phyloP scores from a whole-genome alignment of 2,113 vertebrate genomes.

The Ailuropoda melanoleuca region DNA sequence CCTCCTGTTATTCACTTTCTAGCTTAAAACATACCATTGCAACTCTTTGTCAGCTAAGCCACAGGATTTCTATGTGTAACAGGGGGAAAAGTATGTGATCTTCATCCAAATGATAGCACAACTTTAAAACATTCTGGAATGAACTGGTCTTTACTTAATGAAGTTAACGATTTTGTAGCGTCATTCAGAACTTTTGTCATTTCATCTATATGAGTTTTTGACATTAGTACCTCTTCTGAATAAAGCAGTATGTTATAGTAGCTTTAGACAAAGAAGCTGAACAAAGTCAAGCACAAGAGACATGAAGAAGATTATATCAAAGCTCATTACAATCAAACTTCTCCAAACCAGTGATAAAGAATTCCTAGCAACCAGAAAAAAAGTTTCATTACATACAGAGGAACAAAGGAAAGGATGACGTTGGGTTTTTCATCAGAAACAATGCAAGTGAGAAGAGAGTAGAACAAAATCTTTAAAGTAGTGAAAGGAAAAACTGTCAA shows the following conservation, averaged over 20 bases:
- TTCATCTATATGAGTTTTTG: neutral
- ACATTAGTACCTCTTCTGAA: neutral
- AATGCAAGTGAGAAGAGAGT: neutral
- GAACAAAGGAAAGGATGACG: neutral
- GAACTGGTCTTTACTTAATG: neutral
- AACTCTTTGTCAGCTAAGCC: neutral
- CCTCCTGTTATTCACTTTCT: neutral
- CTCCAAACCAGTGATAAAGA: neutral
- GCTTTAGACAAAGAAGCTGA: slow-evolving; percentile 18
- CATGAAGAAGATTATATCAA: neutral
- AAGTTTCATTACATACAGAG: neutral
- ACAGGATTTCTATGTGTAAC: neutral
- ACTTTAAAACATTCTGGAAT: neutral
- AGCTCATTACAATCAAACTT: neutral
- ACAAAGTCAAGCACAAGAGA: neutral
- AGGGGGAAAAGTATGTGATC: neutral
- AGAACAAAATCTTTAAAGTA: neutral
- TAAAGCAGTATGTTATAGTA: neutral
- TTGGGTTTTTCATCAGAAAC: slow-evolving; percentile 6
- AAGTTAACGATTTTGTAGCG: neutral
- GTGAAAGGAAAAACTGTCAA: neutral
- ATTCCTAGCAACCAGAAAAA: neutral
- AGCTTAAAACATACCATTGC: neutral
- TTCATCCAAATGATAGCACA: neutral
- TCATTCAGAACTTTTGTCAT: neutral